Evolutionary conservation across 2,888 invertebrate genomes (phyloP).

Genomic region (Drosophila monieri): DNA sequence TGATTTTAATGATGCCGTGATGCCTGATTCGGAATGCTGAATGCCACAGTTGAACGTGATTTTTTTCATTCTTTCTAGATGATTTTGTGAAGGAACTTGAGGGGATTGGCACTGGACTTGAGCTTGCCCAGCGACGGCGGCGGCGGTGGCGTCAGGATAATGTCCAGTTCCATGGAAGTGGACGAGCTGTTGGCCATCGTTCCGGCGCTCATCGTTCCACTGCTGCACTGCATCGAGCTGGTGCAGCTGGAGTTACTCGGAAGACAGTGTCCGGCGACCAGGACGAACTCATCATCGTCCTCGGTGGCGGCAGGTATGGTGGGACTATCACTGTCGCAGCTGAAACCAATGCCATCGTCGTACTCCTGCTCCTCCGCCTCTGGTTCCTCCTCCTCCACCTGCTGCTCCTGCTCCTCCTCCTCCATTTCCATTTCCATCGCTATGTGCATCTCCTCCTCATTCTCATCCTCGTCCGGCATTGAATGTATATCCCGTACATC

Average conservation of each 20-base stretch:
- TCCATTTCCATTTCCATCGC: not conserved
- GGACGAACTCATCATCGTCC: slow-evolving; percentile 65
- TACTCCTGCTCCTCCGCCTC: slow-evolving; percentile 55
- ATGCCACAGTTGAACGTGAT: slow-evolving; percentile 33
- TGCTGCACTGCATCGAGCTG: slow-evolving; percentile 62
- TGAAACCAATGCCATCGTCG: slow-evolving; percentile 70
- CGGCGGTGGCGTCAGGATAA: slow-evolving; percentile 55
- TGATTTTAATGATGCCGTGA: slow-evolving; percentile 31
- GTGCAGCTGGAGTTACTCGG: slow-evolving; percentile 47
- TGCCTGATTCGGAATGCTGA: not conserved
- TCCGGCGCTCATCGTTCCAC: slow-evolving; percentile 14
- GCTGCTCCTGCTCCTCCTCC: not conserved
- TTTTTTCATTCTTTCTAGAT: slow-evolving; percentile 38
- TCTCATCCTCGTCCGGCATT: not conserved
- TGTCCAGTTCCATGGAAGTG: slow-evolving; percentile 58
- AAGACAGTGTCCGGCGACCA: slow-evolving; percentile 52
- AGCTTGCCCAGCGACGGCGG: slow-evolving; percentile 52
- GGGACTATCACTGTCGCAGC: slow-evolving; percentile 69
- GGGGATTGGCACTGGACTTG: slow-evolving; percentile 34
- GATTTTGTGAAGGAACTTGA: slow-evolving; percentile 64
- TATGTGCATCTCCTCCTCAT: not conserved
- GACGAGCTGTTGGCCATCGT: slow-evolving; percentile 45
- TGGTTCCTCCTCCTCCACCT: slow-evolving; percentile 3
- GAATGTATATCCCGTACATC: not conserved
- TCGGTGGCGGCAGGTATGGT: slow-evolving; percentile 41